A percentile compares a stretch with the other conserved stretches of the same genome.
Evolutionary conservation across 2,888 invertebrate species (phyloP).

Genomic region (Eulithis prunata): DNA sequence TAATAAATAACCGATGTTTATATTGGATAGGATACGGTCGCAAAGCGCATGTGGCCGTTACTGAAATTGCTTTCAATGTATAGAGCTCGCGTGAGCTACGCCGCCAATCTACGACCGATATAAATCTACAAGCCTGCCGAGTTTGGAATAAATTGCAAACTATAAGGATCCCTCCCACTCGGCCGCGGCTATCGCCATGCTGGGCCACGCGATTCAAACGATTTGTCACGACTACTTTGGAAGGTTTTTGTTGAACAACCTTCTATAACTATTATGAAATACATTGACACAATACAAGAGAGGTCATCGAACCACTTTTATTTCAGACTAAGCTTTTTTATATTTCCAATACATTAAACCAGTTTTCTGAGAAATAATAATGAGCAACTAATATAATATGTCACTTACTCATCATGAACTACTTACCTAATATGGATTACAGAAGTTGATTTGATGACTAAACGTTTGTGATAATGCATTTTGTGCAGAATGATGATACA

Average conservation of each 20-base stretch:
- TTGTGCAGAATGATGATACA: background rate
- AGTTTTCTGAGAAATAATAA: background rate
- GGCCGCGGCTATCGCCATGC: slow-evolving; percentile 47
- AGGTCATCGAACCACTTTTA: slow-evolving; percentile 7
- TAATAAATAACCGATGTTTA: slow-evolving; percentile 59
- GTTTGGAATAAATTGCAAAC: slow-evolving; percentile 76
- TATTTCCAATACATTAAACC: background rate
- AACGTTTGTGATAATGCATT: background rate
- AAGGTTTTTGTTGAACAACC: slow-evolving; percentile 48
- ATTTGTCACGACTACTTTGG: slow-evolving; percentile 69
- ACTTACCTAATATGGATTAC: background rate
- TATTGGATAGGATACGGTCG: slow-evolving; percentile 34
- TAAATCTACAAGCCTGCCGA: slow-evolving; percentile 75
- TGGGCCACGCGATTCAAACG: slow-evolving; percentile 58
- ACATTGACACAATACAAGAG: slow-evolving; percentile 7
- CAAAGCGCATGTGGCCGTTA: slow-evolving; percentile 60
- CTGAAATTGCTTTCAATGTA: slow-evolving; percentile 71
- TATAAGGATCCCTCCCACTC: slow-evolving; percentile 70
- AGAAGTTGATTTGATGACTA: background rate
- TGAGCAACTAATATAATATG: background rate
- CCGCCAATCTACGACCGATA: slow-evolving; percentile 73
- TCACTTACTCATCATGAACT: background rate
- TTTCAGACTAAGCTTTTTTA: background rate
- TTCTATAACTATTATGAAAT: slow-evolving; percentile 23
- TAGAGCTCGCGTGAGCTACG: slow-evolving; percentile 69